Conservation (phyloP, 2,888 invertebrate genomes). For the Amphiduros pacificus region DNA sequence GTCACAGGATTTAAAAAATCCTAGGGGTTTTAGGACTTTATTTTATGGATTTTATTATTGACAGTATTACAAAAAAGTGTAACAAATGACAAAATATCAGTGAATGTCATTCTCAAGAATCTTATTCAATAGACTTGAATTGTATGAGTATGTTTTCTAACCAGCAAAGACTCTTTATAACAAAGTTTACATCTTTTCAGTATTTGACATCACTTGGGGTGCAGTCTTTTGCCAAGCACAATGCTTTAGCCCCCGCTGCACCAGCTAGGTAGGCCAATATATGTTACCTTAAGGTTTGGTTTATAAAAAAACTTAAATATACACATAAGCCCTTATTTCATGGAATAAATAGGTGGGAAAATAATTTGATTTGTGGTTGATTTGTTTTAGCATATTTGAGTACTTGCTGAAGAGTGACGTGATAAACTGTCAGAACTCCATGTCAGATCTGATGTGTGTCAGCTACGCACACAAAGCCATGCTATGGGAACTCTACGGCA, state of each 20-base stretch:
- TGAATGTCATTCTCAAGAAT: no score
- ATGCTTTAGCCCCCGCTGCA: conserved; percentile 70
- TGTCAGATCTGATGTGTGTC: conserved; percentile 78
- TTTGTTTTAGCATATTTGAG: conserved; percentile 66
- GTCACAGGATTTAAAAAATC: no score
- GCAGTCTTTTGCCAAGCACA: conserved; percentile 77
- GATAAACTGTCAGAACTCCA: conserved; percentile 81
- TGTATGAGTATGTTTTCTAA: no score
- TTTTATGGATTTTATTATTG: no score
- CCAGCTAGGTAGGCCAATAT: conserved; percentile 67
- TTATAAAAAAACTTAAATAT: not conserved
- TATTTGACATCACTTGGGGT: conserved; percentile 75
- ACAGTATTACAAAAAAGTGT: no score
- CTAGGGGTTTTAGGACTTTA: no score
- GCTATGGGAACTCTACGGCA: conserved; percentile 73
- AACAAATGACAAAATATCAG: no score
- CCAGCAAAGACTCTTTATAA: no score
- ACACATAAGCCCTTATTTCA: no score
- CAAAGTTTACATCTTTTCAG: conserved; percentile 57
- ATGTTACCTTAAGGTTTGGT: not conserved
- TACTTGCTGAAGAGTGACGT: conserved; percentile 82
- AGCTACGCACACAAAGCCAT: conserved; percentile 81
- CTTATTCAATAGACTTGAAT: no score
- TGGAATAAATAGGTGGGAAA: not conserved
- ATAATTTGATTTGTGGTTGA: not conserved